Conservation (phyloP, 2,113 vertebrate species). For the Leptobrachium ailaonicum region DNA sequence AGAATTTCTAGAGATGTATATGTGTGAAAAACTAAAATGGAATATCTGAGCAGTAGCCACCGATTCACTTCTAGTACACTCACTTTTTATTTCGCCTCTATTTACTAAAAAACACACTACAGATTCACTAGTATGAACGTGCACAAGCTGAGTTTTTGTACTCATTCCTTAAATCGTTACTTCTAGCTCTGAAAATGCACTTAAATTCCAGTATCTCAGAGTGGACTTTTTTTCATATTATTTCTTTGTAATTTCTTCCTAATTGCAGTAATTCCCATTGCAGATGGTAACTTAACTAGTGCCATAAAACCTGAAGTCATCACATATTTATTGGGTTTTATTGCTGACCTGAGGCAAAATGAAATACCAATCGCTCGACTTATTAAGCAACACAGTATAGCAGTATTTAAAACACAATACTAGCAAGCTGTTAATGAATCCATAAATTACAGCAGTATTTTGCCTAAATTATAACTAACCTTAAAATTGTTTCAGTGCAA, state of each 20-base stretch:
- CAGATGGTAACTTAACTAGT: slow-evolving; percentile 12
- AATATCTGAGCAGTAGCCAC: no score
- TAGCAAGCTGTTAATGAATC: slow-evolving; percentile 3
- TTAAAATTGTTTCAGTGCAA: slow-evolving; percentile 14
- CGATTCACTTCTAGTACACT: no score
- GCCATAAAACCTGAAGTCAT: slow-evolving; percentile 33
- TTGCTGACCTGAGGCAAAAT: slow-evolving; percentile 35
- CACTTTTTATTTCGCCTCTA: no score
- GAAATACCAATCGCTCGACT: slow-evolving; percentile 35
- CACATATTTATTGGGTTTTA: slow-evolving; percentile 35
- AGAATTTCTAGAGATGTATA: no score
- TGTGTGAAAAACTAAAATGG: no score
- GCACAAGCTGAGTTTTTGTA: no score
- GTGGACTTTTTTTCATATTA: no score
- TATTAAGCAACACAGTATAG: slow-evolving; percentile 21
- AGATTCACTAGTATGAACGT: no score
- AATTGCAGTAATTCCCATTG: slow-evolving; percentile 10
- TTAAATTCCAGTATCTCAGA: no score
- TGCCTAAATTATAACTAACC: slow-evolving; percentile 4
- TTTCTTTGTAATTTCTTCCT: slow-evolving; percentile 20
- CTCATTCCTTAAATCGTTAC: no score
- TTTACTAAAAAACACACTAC: no score
- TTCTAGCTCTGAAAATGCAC: no score
- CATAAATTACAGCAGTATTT: slow-evolving; percentile 23
- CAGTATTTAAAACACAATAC: not conserved